Evolutionary conservation across 2,888 invertebrate species (phyloP), one percentile per base, ranked within the genome.

Genomic region (Morpho helenor): DNA sequence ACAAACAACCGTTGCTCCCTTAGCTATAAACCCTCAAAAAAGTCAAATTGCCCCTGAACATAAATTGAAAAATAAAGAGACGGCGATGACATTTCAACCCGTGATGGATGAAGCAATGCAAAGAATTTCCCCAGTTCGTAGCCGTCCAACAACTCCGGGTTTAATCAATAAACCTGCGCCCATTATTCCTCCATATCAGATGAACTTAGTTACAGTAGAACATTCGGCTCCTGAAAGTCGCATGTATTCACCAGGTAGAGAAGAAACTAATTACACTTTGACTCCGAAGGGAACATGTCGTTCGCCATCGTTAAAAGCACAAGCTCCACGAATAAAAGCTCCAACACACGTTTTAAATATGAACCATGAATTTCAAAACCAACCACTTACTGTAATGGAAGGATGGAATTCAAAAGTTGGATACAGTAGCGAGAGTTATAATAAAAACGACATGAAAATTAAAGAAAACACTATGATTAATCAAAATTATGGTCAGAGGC

Each of bases 181-280:
- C 8, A 91, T 93, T 52, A 93, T 96, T 67, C 96, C 96, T 7
- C 93, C 93, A 70, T 96, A 96, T 75, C 96, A 96, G 82, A 94
- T 94, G 80, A 94, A 95, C 79, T 87, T 96, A 67, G 93, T 95
- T 42, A 92, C 94, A n/a, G 93, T 93, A 48, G 93, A 94, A 73
- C 93, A 93, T 72, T 72, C 83, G 56, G 92, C 95, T 6, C 86
- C 93, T 2, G 92, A 92, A 70, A 88, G 91, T 47, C 92, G 93
- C 66, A 74, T 92, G 55, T 92, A 93, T 66, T 93, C 94, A 67
- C 93, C 93, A 23, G 89, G 87, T 49, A 92, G 91, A 72, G 92
- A 93, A 9, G 91, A 90, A 68, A 76, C 80, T 56, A 94, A 94
- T 55, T 91, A 93, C 59, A 94, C 94, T 3, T 94, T 94, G 7